Percentiles rank a stretch among this genome's conserved stretches.
Conservation (phyloP, 2,888 invertebrate species). For the Dasypolia templi region DNA sequence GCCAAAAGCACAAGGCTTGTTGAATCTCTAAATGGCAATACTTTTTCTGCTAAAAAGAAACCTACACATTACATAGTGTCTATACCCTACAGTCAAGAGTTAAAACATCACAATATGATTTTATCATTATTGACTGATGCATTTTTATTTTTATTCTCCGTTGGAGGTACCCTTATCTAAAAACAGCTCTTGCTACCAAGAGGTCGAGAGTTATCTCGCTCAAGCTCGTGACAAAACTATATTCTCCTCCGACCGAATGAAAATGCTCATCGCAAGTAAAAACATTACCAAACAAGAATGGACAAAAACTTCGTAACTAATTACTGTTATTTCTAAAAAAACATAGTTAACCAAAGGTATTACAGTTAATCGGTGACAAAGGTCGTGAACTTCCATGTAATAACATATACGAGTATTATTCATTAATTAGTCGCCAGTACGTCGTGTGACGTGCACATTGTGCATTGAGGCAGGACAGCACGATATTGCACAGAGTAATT, state of each 20-base stretch:
- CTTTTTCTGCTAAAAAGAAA: not conserved
- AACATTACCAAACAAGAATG: not conserved
- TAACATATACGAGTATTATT: conserved; percentile 49
- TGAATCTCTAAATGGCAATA: not conserved
- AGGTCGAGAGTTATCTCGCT: not conserved
- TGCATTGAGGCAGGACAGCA: conserved; percentile 74
- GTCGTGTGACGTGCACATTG: conserved; percentile 51
- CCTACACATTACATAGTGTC: no score
- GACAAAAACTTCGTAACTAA: not conserved
- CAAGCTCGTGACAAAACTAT: not conserved
- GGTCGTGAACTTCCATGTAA: conserved; percentile 66
- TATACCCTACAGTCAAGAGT: not conserved
- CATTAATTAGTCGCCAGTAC: conserved; percentile 50
- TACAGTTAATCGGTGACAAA: conserved; percentile 46
- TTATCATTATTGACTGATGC: not conserved
- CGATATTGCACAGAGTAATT: conserved; percentile 61
- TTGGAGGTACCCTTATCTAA: not conserved
- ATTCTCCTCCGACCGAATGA: not conserved
- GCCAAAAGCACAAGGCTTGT: no score
- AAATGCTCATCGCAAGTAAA: not conserved
- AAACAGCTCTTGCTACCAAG: not conserved
- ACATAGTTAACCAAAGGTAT: conserved; percentile 8
- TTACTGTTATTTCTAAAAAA: conserved; percentile 1
- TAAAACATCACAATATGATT: not conserved
- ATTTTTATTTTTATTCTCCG: not conserved